These are phyloP conservation scores for Cataglyphis cursor DNA, from an alignment of 2,888 invertebrate genomes.

Conservation along the genomic window DNA sequence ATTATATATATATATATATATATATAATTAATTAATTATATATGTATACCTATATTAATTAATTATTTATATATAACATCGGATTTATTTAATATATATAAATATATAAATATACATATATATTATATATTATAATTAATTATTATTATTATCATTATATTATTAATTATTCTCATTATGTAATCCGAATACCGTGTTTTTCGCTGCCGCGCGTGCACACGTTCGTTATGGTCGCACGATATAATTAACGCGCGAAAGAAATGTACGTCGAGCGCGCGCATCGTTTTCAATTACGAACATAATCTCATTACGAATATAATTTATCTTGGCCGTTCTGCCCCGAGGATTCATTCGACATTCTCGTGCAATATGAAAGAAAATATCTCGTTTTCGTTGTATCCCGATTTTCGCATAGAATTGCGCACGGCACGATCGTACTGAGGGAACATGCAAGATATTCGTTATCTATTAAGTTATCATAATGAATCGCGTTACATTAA, in stretches of 20 bases:
- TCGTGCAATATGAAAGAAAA: conserved; percentile 31
- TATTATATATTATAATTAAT: conserved; percentile 54
- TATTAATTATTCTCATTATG: conserved; percentile 54
- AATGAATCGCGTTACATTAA: conserved; percentile 28
- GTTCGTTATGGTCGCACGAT: conserved; percentile 44
- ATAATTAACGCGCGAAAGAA: conserved; percentile 57
- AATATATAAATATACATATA: conserved; percentile 65
- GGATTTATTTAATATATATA: conserved; percentile 78
- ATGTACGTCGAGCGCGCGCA: conserved; percentile 64
- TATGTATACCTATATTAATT: not conserved
- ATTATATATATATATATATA: conserved; percentile 69
- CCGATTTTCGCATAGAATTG: not conserved
- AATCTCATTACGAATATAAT: conserved; percentile 1
- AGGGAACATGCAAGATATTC: conserved; percentile 14
- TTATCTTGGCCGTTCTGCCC: conserved; percentile 42
- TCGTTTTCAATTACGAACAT: conserved; percentile 50
- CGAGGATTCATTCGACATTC: conserved; percentile 34
- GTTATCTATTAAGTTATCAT: conserved; percentile 18
- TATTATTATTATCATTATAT: conserved; percentile 59
- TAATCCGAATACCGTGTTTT: conserved; percentile 59
- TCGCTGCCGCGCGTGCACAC: conserved; percentile 60
- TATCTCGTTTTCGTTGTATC: conserved; percentile 31
- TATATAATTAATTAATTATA: not conserved
- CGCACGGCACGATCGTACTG: conserved; percentile 12
- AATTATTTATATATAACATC: conserved; percentile 44